Base-by-base conservation (phyloP, 2,888 invertebrate genomes). In the Prosopocoilus inquinatus region DNA sequence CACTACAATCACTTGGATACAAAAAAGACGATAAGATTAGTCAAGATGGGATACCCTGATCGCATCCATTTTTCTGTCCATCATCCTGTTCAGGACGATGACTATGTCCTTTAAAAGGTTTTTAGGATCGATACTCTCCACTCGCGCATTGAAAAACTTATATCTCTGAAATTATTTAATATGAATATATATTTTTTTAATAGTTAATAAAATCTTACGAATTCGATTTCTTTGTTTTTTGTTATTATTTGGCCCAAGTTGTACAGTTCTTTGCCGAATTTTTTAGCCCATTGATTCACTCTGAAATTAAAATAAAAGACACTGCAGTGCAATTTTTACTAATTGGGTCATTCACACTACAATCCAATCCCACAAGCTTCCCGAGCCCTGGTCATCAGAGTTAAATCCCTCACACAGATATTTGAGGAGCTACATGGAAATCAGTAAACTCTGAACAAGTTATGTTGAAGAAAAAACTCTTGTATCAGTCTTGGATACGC, bases 41-140 rank as follows among this genome's bases (percentile, higher is more conserved):
- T 34, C 36, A 38, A 11, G 20, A 36, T 13, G 32, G 11, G 47
- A 50, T 48, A 89, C 89, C 80, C 83, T 83, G 53, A 94, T 90
- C n/a, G 94, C 93, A 68, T 92, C 90, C 81, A 91, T 90, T 84
- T 94, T 94, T 67, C 90, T 84, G 43, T 89, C 86, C 65, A 94
- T 82, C 90, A 95, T 93, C 50, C 86, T 85, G 60, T 90, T 88
- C 54, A 96, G 89, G 68, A 90, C 91, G 50, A 85, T 83, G 50
- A 90, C 85, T 58, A 94, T 91, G 55, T 91, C 89, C 58, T 84
- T 83, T 64, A 95, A 84, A 70, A 95, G 83, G 67, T 85, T 84
- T 54, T 84, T 81, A 39, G 94, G 91, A 76, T 94, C 88, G 74
- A 92, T 91, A 59, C 84, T 81, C 73, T 86, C 87, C 2, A 94